These are phyloP conservation scores for Acronicta psi DNA, from an alignment of 2,888 invertebrate genomes.

Conservation along the genomic window DNA sequence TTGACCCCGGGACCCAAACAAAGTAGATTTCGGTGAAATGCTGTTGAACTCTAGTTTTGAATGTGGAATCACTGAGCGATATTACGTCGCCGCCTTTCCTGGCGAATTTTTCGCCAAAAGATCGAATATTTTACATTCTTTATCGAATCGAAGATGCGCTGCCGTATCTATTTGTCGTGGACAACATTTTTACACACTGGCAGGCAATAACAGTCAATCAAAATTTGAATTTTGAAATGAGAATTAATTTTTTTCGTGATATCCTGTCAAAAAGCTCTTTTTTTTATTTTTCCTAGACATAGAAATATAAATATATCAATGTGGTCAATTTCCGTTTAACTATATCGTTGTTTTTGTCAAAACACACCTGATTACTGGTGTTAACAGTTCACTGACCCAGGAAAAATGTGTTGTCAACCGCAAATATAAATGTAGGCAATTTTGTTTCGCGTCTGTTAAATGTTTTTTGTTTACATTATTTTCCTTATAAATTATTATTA, in stretches of 20 bases:
- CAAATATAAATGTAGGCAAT: slow-evolving; percentile 61
- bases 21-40: slow-evolving; percentile 89
- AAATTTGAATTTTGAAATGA: slow-evolving; percentile 7
- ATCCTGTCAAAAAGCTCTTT: not conserved
- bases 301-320: not conserved
- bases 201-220: not conserved
- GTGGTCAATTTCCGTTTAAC: not conserved
- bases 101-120: slow-evolving; percentile 70
- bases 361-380: slow-evolving; percentile 57
- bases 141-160: slow-evolving; percentile 9
- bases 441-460: slow-evolving; percentile 34
- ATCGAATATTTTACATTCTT: slow-evolving; percentile 39
- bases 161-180: slow-evolving; percentile 7
- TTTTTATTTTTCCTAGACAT: not conserved
- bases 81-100: slow-evolving; percentile 71
- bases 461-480: slow-evolving; percentile 44
- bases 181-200: not conserved
- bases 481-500: slow-evolving; percentile 24
- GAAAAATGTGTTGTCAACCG: slow-evolving; percentile 77
- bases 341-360: slow-evolving; percentile 27
- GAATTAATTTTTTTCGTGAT: not conserved
- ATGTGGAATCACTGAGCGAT: slow-evolving; percentile 77
- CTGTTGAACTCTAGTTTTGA: slow-evolving; percentile 87
- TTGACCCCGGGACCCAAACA: slow-evolving; percentile 88
- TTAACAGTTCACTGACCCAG: slow-evolving; percentile 80